Percentiles rank a stretch among this genome's conserved stretches.
Conservation (phyloP, 2,888 invertebrate species). For the Cephus rjabovi region DNA sequence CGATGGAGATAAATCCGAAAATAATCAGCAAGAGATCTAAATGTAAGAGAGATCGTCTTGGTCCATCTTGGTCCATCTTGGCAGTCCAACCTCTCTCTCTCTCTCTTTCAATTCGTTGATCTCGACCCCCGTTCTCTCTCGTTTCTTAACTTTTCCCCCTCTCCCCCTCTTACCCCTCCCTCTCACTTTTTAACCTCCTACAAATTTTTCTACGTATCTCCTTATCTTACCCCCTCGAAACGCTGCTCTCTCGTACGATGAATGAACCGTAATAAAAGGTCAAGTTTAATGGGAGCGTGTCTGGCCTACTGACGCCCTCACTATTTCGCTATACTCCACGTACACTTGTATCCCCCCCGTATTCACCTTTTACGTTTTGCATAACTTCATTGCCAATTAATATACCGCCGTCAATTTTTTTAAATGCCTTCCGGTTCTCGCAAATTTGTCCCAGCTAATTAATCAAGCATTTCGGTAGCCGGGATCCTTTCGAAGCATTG, state of each 20-base stretch:
- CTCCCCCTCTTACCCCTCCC: not conserved
- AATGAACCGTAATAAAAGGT: not conserved
- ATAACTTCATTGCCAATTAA: not conserved
- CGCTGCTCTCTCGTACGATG: not conserved
- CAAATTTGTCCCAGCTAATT: not conserved
- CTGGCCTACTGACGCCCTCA: not conserved
- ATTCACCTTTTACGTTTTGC: not conserved
- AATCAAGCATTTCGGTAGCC: not conserved
- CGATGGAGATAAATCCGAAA: conserved; percentile 4
- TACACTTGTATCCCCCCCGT: not conserved
- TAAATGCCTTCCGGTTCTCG: not conserved
- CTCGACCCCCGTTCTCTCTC: not conserved
- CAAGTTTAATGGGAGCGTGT: not conserved
- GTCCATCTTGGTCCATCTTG: not conserved
- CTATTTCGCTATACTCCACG: not conserved
- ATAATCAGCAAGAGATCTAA: conserved; percentile 1
- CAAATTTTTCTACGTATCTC: no score
- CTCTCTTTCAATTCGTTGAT: not conserved
- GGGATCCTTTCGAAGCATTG: not conserved
- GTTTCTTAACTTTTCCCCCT: not conserved
- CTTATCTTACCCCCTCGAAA: not conserved
- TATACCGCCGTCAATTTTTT: no score
- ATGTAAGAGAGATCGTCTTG: not conserved
- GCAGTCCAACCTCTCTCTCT: not conserved
- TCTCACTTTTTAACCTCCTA: no score